These are phyloP conservation scores for Rhynchopsitta pachyrhyncha DNA, from an alignment of 2,113 vertebrate genomes.

Conservation along the genomic window DNA sequence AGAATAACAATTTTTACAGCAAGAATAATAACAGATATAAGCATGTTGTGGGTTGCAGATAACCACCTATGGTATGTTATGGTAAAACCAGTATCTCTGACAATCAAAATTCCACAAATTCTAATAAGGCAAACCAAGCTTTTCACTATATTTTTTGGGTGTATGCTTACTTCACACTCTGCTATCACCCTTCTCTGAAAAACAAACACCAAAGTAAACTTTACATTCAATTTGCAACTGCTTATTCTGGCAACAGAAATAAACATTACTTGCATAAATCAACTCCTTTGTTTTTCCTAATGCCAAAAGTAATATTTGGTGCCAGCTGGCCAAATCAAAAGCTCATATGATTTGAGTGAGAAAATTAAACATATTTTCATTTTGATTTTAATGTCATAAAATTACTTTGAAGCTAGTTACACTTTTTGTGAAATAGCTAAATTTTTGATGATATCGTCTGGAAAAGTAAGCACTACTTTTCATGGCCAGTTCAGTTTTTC, in stretches of 20 bases:
- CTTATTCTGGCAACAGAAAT: conserved; percentile 26
- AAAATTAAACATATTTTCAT: conserved; percentile 7
- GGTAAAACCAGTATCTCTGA: not conserved
- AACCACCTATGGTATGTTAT: not conserved
- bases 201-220: conserved; percentile 13
- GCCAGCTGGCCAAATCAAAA: conserved; percentile 54
- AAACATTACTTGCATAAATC: conserved; percentile 2
- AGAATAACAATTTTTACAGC: not conserved
- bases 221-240: conserved; percentile 16
- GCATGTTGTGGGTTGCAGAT: not conserved
- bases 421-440: not conserved
- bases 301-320: conserved; percentile 25
- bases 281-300: conserved; percentile 1
- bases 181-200: not conserved
- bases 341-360: not conserved
- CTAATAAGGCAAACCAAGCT: not conserved
- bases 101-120: not conserved
- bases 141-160: not conserved
- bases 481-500: not conserved
- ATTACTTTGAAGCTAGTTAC: not conserved
- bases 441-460: not conserved
- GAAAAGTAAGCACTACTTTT: not conserved
- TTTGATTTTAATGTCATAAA: not conserved
- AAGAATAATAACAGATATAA: conserved; percentile 1
- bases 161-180: not conserved